These are phyloP conservation scores for Rhimphoctona megacephalus DNA, from an alignment of 2,888 invertebrate species.

Conservation along the genomic window DNA sequence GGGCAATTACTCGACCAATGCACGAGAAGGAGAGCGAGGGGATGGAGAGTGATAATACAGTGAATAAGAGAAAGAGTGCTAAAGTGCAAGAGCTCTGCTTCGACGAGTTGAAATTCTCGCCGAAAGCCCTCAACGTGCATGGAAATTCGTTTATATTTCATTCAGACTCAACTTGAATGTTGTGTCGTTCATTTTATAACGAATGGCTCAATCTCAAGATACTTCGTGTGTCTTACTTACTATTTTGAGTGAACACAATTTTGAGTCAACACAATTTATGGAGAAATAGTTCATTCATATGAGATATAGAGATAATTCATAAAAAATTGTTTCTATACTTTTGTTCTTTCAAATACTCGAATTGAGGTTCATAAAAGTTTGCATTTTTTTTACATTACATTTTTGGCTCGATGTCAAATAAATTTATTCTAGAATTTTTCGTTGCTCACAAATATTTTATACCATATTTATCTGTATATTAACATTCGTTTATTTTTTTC, in stretches of 20 bases:
- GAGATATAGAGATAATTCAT: background rate
- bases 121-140: constrained; percentile 13
- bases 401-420: too few relatives aligned
- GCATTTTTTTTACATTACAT: too few relatives aligned
- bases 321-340: background rate
- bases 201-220: background rate
- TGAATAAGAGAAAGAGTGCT: constrained; percentile 17
- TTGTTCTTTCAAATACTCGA: background rate
- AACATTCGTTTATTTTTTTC: too few relatives aligned
- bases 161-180: background rate
- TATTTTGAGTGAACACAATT: background rate
- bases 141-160: constrained; percentile 37
- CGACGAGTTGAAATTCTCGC: constrained; percentile 45
- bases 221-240: background rate
- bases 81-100: constrained; percentile 6
- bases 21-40: background rate
- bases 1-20: constrained; percentile 50
- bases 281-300: background rate
- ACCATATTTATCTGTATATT: too few relatives aligned
- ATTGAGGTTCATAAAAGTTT: background rate
- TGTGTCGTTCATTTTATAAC: background rate
- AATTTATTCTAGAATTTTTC: too few relatives aligned
- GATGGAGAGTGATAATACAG: background rate
- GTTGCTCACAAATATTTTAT: too few relatives aligned
- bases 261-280: background rate